A percentile compares a stretch with the other conserved stretches of the same genome.
Evolutionary conservation across 2,113 vertebrate genomes (phyloP).

Genomic region (Ia io): DNA sequence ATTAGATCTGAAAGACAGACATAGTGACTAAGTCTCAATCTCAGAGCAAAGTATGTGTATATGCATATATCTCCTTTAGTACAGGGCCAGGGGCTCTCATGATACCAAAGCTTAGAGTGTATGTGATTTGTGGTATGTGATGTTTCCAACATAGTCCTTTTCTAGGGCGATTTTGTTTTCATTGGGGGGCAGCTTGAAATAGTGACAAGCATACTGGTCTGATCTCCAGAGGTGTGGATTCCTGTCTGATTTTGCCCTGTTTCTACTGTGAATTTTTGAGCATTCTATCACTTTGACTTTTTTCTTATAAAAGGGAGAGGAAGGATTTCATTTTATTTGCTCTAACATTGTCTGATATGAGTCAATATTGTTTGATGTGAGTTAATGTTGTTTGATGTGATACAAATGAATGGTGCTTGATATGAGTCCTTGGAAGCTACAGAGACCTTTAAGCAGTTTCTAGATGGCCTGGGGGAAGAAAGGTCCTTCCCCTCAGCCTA

Average conservation of each 20-base stretch:
- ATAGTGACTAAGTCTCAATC: neutral
- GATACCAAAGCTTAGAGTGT: neutral
- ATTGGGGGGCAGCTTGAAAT: neutral
- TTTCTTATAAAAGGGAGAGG: neutral
- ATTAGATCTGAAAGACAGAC: neutral
- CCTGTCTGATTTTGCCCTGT: neutral
- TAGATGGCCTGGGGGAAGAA: neutral
- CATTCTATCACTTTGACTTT: neutral
- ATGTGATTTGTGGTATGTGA: neutral
- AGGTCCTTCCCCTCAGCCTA: neutral
- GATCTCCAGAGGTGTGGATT: neutral
- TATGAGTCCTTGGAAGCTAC: neutral
- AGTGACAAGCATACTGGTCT: neutral
- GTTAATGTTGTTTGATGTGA: neutral
- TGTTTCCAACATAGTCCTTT: neutral
- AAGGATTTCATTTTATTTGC: neutral
- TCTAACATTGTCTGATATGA: neutral
- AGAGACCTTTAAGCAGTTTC: neutral
- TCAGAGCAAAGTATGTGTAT: neutral
- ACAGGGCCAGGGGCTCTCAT: neutral
- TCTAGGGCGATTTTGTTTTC: neutral
- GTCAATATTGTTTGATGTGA: neutral
- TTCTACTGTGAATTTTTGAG: neutral
- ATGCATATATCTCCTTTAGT: neutral
- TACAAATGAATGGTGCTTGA: neutral